These are phyloP conservation scores for Poeciliopsis retropinna DNA, from an alignment of 2,113 vertebrate genomes.

Conservation along the genomic window DNA sequence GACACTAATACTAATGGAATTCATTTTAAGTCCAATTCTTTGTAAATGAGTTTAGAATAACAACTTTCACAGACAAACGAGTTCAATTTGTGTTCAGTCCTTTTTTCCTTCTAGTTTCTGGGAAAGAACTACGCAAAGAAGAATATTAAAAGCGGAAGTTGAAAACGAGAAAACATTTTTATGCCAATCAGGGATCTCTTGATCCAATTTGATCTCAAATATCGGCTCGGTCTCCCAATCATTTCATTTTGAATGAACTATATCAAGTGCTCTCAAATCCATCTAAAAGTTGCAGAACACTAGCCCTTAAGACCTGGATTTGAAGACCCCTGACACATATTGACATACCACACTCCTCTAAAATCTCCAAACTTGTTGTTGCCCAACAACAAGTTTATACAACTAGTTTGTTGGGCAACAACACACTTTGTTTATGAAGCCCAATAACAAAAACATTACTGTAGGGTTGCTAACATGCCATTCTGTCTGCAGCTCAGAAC, in stretches of 20 bases:
- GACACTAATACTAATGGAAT: conserved; percentile 28
- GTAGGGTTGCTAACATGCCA: background rate
- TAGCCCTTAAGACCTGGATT: too few relatives aligned
- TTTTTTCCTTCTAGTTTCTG: background rate
- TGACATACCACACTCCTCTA: background rate
- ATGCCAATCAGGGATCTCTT: background rate
- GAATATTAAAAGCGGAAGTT: background rate
- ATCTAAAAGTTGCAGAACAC: too few relatives aligned
- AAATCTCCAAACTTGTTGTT: background rate
- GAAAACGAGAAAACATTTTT: background rate
- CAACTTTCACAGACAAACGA: conserved; percentile 4
- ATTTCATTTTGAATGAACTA: background rate
- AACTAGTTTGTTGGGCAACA: too few relatives aligned
- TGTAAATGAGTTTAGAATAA: conserved; percentile 1
- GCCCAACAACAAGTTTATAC: too few relatives aligned
- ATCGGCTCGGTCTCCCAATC: background rate
- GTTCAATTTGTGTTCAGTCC: background rate
- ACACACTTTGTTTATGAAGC: background rate
- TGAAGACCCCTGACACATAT: too few relatives aligned
- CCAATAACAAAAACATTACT: background rate
- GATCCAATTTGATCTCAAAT: background rate
- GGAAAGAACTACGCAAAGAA: background rate
- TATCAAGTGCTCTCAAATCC: too few relatives aligned
- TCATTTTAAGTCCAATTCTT: conserved; percentile 20
- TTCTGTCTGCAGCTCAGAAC: background rate